phyloP scores from a whole-genome alignment of 2,113 vertebrate genomes.

The Nestor notabilis region DNA sequence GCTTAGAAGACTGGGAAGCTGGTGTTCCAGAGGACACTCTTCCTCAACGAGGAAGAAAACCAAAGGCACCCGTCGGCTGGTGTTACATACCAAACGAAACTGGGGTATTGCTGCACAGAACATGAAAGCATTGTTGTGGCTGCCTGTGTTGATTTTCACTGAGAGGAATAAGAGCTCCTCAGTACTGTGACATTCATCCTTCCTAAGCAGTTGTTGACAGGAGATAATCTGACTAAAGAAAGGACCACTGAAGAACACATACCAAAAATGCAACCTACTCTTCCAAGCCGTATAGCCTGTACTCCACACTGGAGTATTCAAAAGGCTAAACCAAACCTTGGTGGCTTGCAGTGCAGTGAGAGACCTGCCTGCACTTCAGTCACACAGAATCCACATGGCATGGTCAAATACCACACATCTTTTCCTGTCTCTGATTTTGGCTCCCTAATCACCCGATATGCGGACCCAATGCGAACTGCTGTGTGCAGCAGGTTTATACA shows the following conservation, averaged over 20 bases:
- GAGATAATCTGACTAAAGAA: not conserved
- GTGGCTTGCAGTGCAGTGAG: not conserved
- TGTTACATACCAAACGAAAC: not conserved
- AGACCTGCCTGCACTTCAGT: not conserved
- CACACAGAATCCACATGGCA: not conserved
- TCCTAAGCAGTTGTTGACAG: not conserved
- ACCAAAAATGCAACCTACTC: not conserved
- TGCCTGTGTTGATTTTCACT: not conserved
- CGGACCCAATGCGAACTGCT: not conserved
- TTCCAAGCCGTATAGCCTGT: not conserved
- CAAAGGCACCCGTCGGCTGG: not conserved
- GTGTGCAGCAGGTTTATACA: not conserved
- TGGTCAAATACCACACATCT: not conserved
- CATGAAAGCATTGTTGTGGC: not conserved
- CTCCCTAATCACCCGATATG: not conserved
- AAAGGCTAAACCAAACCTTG: not conserved
- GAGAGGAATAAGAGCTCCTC: not conserved
- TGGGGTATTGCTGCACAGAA: not conserved
- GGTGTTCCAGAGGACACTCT: not conserved
- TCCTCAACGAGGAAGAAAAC: not conserved
- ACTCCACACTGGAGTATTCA: not conserved
- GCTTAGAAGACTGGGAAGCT: not conserved
- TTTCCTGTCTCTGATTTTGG: constrained; percentile 14
- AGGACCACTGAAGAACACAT: not conserved
- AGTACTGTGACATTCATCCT: not conserved